Percentiles rank a stretch among this genome's conserved stretches.
These are phyloP conservation scores for Bicyclus anynana DNA, from an alignment of 1,140 invertebrate genomes.

Conservation along the genomic window DNA sequence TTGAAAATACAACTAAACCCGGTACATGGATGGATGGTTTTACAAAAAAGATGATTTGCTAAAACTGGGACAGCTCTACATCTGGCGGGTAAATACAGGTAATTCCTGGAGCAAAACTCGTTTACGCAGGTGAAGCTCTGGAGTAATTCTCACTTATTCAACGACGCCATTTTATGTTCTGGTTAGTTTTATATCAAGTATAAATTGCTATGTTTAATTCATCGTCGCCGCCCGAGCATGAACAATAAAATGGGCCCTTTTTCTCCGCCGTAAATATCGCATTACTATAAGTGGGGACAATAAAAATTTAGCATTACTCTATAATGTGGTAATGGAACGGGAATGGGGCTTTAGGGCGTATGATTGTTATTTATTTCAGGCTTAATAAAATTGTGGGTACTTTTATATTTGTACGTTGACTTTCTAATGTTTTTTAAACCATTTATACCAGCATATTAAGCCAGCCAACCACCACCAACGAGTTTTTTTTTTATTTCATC, in stretches of 20 bases:
- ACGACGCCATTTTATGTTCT: slow-evolving; percentile 35
- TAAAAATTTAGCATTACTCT: slow-evolving; percentile 48
- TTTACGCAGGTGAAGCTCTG: too few relatives aligned
- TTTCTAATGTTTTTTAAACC: background rate
- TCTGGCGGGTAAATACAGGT: too few relatives aligned
- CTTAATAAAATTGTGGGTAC: background rate
- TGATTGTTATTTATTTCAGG: slow-evolving; percentile 6
- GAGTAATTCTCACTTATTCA: slow-evolving; percentile 27
- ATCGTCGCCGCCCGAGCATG: slow-evolving; percentile 49
- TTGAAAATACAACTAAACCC: too few relatives aligned
- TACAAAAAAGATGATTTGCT: too few relatives aligned
- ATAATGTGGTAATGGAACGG: slow-evolving; percentile 16
- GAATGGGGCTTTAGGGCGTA: slow-evolving; percentile 8
- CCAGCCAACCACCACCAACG: too few relatives aligned
- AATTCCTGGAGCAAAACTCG: too few relatives aligned
- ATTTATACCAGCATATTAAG: too few relatives aligned
- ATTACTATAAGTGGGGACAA: slow-evolving; percentile 57
- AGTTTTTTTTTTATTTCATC: too few relatives aligned
- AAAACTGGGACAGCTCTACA: too few relatives aligned
- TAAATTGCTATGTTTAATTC: slow-evolving; percentile 62
- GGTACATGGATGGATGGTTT: too few relatives aligned
- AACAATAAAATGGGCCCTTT: slow-evolving; percentile 53
- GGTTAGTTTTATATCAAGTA: slow-evolving; percentile 46
- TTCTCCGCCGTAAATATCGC: slow-evolving; percentile 60
- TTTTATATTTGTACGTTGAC: background rate